Percentiles rank a stretch among this genome's conserved stretches.
Evolutionary conservation across 2,113 vertebrate species (phyloP).

Genomic region (Syngnathus scovelli): DNA sequence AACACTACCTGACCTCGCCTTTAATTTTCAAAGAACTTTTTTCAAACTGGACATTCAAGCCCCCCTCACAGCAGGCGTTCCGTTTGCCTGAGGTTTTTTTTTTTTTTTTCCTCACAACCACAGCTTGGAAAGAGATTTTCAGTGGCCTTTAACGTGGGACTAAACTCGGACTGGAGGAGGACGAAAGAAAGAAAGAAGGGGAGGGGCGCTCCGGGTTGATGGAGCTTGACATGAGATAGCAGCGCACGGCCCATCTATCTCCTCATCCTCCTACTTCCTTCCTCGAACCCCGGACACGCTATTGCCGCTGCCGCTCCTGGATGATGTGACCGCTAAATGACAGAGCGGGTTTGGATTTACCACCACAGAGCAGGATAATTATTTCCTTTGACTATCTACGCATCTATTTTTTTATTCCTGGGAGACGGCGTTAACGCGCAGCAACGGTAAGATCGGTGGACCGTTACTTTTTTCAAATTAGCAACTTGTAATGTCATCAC

Average conservation of each 20-base stretch:
- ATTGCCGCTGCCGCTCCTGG: not conserved
- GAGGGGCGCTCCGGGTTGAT: constrained; percentile 58
- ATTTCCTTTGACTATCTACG: not conserved
- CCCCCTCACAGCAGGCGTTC: constrained; percentile 58
- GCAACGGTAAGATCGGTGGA: not conserved
- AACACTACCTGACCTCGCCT: constrained; percentile 1
- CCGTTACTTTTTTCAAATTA: constrained; percentile 30
- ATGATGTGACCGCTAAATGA: constrained; percentile 61
- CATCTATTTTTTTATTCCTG: not conserved
- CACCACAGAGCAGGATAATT: not conserved
- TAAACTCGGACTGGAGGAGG: not conserved
- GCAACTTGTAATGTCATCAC: not conserved
- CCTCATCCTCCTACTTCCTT: constrained; percentile 41
- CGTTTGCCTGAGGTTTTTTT: constrained; percentile 34
- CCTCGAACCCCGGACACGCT: constrained; percentile 1
- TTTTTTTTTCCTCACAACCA: constrained; percentile 32
- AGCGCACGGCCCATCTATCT: constrained; percentile 29
- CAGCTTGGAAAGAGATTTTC: constrained; percentile 36
- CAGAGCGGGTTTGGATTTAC: constrained; percentile 17
- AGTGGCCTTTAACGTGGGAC: constrained; percentile 17
- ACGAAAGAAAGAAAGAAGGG: constrained; percentile 36
- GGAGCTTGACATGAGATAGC: constrained; percentile 59
- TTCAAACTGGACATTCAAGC: constrained; percentile 8
- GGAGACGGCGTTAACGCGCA: not conserved
- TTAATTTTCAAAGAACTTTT: not conserved